A percentile compares a stretch with the other conserved stretches of the same genome.
These are phyloP conservation scores for Dilophus febrilis DNA, from an alignment of 2,888 invertebrate genomes.

Conservation along the genomic window DNA sequence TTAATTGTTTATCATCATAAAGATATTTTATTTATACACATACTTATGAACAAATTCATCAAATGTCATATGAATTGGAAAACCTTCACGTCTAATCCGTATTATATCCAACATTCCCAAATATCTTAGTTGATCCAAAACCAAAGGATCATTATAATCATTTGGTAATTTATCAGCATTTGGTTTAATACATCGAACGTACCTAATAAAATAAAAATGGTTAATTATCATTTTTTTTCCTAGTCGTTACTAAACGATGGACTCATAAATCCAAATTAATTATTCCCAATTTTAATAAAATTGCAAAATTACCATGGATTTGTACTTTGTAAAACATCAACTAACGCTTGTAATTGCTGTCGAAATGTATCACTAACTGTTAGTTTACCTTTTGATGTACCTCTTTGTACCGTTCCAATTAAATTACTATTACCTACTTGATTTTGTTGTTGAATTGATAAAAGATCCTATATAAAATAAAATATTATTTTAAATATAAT, in stretches of 20 bases:
- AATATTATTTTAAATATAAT: slow-evolving; percentile 8
- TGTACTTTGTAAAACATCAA: slow-evolving; percentile 76
- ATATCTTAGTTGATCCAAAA: slow-evolving; percentile 74
- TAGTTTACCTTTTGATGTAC: slow-evolving; percentile 75
- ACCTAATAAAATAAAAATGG: slow-evolving; percentile 32
- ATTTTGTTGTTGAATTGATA: slow-evolving; percentile 21
- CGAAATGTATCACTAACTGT: slow-evolving; percentile 82
- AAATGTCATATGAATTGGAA: slow-evolving; percentile 68
- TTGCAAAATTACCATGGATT: slow-evolving; percentile 64
- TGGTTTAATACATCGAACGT: slow-evolving; percentile 84
- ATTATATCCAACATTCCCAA: slow-evolving; percentile 89
- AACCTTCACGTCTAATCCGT: slow-evolving; percentile 76
- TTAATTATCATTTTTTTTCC: neutral
- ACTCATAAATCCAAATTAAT: neutral
- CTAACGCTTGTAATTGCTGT: slow-evolving; percentile 70
- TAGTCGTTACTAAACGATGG: neutral
- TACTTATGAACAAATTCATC: slow-evolving; percentile 55
- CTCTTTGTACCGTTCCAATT: slow-evolving; percentile 44
- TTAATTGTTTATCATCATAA: too few species aligned
- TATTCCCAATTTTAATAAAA: slow-evolving; percentile 11
- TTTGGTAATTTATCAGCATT: slow-evolving; percentile 69
- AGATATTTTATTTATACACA: neutral
- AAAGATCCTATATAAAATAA: slow-evolving; percentile 31
- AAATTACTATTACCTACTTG: slow-evolving; percentile 23
- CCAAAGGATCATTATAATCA: slow-evolving; percentile 61